Evolutionary conservation across 2,797 vertebrate genomes (phyloP), one percentile per base, ranked within the genome.

Genomic region (Anniella stebbinsi): DNA sequence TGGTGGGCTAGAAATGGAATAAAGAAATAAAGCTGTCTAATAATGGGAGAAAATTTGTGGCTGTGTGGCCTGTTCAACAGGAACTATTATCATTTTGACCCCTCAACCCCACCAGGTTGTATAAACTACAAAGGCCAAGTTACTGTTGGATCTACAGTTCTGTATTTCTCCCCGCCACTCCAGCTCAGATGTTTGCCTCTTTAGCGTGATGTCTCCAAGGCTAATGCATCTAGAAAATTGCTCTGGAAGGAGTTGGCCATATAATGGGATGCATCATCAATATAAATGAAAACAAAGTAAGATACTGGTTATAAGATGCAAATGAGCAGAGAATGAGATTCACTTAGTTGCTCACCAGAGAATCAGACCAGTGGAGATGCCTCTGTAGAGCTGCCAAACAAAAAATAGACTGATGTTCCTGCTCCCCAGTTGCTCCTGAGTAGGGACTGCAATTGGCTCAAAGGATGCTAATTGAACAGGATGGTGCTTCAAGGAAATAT

Each of bases 261-360:
- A 88, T 89, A 89, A 91, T 90, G 60, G 91, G 92, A 94, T 96
- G 93, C 93, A 94, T 96, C 96, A 97, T 96, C 97, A 96, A 96
- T 97, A 97, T 96, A 97, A 95, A 96, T 96, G 95, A 95, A 96
- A 96, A 91, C 91, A 95, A 97, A 96, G 90, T 92, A 96, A 96
- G 95, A 96, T 86, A 92, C 95, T 91, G 93, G 82, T 90, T 94
- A 95, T 95, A 94, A 96, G 96, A 97, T 96, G 95, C 93, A 97
- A 96, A 97, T 97, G 93, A 97, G 92, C 17, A 1, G 86, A 89
- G 92, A 96, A 97, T 96, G 95, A 97, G 90, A 97, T 96, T 94
- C 93, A 94, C 88, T 8, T 25, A 95, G 91, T 94, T 93, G 91
- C 89, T 95, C 96, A 95, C 94, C 76, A 89, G 96, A 96, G 96